phyloP scores from a whole-genome alignment of 2,888 invertebrate species.

The Lasioglossum leucozonium region DNA sequence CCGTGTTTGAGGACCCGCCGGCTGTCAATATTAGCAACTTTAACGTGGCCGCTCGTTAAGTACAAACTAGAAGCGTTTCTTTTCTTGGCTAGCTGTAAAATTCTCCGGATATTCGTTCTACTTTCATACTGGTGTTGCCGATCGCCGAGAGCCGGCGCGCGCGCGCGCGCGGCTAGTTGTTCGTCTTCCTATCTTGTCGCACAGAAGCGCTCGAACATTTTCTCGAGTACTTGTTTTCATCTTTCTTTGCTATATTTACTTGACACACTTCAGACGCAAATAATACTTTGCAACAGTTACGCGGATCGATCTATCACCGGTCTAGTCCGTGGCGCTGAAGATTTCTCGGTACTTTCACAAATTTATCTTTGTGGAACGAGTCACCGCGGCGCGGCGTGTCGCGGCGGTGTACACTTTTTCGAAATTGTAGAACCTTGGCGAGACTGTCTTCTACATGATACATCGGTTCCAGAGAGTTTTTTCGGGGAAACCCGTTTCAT shows the following conservation, averaged over 20 bases:
- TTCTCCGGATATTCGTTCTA: slow-evolving; percentile 5
- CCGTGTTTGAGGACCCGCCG: background rate
- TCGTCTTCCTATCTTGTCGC: slow-evolving; percentile 5
- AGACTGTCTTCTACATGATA: background rate
- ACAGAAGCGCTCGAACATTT: background rate
- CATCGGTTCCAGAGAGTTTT: background rate
- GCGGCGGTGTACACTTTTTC: background rate
- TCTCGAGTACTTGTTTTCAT: slow-evolving; percentile 3
- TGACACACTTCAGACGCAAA: slow-evolving; percentile 8
- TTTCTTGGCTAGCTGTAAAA: background rate
- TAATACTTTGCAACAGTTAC: slow-evolving; percentile 5
- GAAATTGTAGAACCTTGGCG: background rate
- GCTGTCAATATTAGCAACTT: background rate
- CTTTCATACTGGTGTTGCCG: background rate
- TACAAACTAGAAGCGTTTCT: slow-evolving; percentile 2
- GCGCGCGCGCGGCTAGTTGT: background rate
- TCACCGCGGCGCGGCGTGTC: background rate
- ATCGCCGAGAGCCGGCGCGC: no score
- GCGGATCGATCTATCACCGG: background rate
- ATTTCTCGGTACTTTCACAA: slow-evolving; percentile 1
- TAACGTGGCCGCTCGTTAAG: background rate
- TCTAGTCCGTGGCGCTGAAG: background rate
- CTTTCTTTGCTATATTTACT: slow-evolving; percentile 7
- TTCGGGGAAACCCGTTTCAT: no score
- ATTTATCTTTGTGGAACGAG: background rate